These are phyloP conservation scores for Cremastinae sp. DNA, from an alignment of 2,888 invertebrate genomes.

Conservation along the genomic window DNA sequence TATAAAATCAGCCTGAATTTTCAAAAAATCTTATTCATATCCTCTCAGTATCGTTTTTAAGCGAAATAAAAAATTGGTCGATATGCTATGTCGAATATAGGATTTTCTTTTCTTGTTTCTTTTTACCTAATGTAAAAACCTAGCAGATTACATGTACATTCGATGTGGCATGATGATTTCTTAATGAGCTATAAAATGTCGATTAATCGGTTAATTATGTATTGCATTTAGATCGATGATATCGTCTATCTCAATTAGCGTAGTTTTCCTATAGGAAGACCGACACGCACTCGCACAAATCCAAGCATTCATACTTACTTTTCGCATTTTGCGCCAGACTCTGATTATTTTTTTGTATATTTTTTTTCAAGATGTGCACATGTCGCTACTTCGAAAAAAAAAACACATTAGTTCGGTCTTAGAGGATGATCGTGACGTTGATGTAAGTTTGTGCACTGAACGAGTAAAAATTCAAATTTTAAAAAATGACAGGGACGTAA, in stretches of 20 bases:
- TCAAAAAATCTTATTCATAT: too few species aligned
- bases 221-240: slow-evolving; percentile 50
- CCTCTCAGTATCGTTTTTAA: too few species aligned
- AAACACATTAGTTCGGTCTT: slow-evolving; percentile 39
- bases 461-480: neutral
- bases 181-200: slow-evolving; percentile 51
- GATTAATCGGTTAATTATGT: slow-evolving; percentile 49
- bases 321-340: slow-evolving; percentile 10
- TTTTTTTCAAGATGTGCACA: neutral
- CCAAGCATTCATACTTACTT: neutral
- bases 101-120: slow-evolving; percentile 2
- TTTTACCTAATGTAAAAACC: slow-evolving; percentile 46
- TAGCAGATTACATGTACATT: slow-evolving; percentile 50
- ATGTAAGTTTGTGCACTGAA: neutral
- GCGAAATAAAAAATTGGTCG: slow-evolving; percentile 42
- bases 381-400: neutral
- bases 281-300: slow-evolving; percentile 21
- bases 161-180: slow-evolving; percentile 56
- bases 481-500: neutral
- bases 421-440: neutral
- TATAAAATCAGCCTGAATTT: too few species aligned
- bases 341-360: slow-evolving; percentile 26
- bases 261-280: slow-evolving; percentile 28
- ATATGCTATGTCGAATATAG: slow-evolving; percentile 57
- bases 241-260: slow-evolving; percentile 33